Conservation (phyloP, 2,888 invertebrate species). For the Mythimna loreyi region DNA sequence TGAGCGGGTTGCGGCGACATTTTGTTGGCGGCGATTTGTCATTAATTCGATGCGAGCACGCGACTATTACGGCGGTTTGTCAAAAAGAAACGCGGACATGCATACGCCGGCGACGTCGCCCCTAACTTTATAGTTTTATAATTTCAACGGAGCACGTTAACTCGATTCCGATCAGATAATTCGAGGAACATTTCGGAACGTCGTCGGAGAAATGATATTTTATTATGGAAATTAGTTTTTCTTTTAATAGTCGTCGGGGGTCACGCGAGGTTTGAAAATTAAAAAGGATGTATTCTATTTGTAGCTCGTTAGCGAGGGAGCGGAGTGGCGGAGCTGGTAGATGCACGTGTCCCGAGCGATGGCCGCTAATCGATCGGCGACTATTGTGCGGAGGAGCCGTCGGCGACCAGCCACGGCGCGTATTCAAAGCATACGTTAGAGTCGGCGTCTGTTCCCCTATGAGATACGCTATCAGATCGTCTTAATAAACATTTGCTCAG, state of each 20-base stretch:
- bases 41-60: slow-evolving; percentile 88
- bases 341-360: slow-evolving; percentile 68
- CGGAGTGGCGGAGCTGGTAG: slow-evolving; percentile 54
- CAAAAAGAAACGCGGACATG: slow-evolving; percentile 85
- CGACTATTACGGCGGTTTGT: slow-evolving; percentile 87
- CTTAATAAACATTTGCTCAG: slow-evolving; percentile 89
- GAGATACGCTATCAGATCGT: slow-evolving; percentile 88
- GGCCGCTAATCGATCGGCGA: slow-evolving; percentile 85
- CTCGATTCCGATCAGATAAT: slow-evolving; percentile 87
- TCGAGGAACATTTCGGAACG: slow-evolving; percentile 75
- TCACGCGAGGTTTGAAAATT: slow-evolving; percentile 84
- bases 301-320: slow-evolving; percentile 80
- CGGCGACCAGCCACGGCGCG: slow-evolving; percentile 65
- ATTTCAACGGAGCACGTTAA: slow-evolving; percentile 87
- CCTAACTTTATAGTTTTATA: slow-evolving; percentile 88
- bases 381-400: slow-evolving; percentile 77
- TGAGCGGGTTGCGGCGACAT: slow-evolving; percentile 87
- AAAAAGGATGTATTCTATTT: slow-evolving; percentile 81
- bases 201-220: slow-evolving; percentile 77
- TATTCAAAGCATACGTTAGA: slow-evolving; percentile 86
- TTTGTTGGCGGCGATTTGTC: slow-evolving; percentile 83
- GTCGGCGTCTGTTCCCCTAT: slow-evolving; percentile 82
- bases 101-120: slow-evolving; percentile 87
- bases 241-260: slow-evolving; percentile 85
- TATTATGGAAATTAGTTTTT: slow-evolving; percentile 89